Conservation (phyloP, 2,113 vertebrate genomes). For the Neogobius melanostomus region DNA sequence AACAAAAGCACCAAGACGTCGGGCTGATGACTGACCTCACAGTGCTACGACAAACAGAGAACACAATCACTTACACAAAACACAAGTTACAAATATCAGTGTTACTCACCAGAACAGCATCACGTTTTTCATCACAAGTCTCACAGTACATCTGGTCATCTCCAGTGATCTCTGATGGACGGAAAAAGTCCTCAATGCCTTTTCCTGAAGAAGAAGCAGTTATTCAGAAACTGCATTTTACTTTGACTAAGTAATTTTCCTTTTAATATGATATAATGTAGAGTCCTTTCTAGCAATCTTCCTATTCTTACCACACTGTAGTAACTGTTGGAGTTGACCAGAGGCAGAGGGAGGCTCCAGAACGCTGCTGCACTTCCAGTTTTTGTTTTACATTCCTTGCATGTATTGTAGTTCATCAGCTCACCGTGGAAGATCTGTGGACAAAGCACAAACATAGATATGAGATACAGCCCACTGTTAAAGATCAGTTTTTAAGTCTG, state of each 20-base stretch:
- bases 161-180: slow-evolving; percentile 25
- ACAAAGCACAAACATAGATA: slow-evolving; percentile 5
- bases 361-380: too few relatives aligned
- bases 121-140: slow-evolving; percentile 47
- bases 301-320: slow-evolving; percentile 16
- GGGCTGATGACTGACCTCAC: background rate
- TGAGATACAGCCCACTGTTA: too few relatives aligned
- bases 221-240: background rate
- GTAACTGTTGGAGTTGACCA: slow-evolving; percentile 9
- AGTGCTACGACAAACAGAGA: background rate
- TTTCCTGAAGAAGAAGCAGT: slow-evolving; percentile 32
- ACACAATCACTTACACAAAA: background rate
- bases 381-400: slow-evolving; percentile 13
- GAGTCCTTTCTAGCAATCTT: too few relatives aligned
- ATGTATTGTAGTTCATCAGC: slow-evolving; percentile 32
- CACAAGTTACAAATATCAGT: background rate
- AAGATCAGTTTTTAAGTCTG: background rate
- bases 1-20: slow-evolving; percentile 3
- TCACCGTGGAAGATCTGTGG: slow-evolving; percentile 46
- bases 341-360: slow-evolving; percentile 44
- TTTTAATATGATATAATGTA: too few relatives aligned
- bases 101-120: slow-evolving; percentile 63
- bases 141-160: slow-evolving; percentile 73
- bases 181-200: slow-evolving; percentile 46
- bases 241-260: too few relatives aligned